phyloP scores from a whole-genome alignment of 2,888 invertebrate genomes.

The Alloscopus bannaensis region DNA sequence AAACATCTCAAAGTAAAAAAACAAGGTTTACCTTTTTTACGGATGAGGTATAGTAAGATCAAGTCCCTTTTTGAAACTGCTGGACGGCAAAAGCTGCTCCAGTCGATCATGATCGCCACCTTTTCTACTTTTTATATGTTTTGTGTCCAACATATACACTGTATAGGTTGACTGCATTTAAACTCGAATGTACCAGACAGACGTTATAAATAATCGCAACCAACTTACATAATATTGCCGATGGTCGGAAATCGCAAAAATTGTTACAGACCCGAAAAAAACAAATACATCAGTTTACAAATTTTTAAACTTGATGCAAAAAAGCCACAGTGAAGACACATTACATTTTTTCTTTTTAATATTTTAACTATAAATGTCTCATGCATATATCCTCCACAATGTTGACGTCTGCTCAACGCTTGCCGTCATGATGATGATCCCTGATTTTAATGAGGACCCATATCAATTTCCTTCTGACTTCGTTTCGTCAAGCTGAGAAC shows the following conservation, averaged over 20 bases:
- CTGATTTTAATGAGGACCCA: constrained; percentile 55
- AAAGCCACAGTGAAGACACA: neutral
- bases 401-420: neutral
- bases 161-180: neutral
- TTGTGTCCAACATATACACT: neutral
- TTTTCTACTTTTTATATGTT: neutral
- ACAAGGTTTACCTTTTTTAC: constrained; percentile 5
- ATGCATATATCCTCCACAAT: neutral
- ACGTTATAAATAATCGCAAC: neutral
- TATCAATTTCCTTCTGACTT: constrained; percentile 57
- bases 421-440: constrained; percentile 44
- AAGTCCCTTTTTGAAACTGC: too few relatives aligned
- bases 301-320: neutral
- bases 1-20: constrained; percentile 6
- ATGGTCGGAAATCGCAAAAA: neutral
- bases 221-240: neutral
- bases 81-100: neutral
- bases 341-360: neutral
- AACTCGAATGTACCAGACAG: neutral
- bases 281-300: neutral
- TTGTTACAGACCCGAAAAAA: neutral
- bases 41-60: too few relatives aligned
- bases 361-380: neutral
- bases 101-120: neutral
- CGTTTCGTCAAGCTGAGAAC: constrained; percentile 59